These are phyloP conservation scores for Scolopax bukidnonensis DNA, from an alignment of 2,797 vertebrate genomes.

Conservation along the genomic window DNA sequence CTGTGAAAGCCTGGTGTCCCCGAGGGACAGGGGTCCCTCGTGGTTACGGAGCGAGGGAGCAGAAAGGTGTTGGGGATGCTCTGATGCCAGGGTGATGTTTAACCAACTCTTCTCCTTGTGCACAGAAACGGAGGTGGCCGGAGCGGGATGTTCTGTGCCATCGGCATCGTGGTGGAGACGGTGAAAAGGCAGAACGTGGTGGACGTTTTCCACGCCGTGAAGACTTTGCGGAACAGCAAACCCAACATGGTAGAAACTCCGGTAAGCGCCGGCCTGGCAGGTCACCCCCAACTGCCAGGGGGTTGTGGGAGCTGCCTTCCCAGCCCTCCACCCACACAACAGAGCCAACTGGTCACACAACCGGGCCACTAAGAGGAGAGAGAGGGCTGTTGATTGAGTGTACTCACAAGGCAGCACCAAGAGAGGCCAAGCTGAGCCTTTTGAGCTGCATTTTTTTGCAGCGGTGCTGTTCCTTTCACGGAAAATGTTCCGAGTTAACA, in stretches of 20 bases:
- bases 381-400: neutral
- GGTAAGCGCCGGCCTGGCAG: constrained; percentile 76
- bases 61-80: neutral
- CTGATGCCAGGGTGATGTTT: neutral
- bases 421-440: neutral
- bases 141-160: constrained; percentile 95
- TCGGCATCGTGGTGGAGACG: constrained; percentile 98
- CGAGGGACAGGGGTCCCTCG: accelerated
- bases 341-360: neutral
- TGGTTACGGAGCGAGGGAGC: neutral
- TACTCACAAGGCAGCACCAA: neutral
- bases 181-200: constrained; percentile 98
- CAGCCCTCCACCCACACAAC: neutral
- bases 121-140: constrained; percentile 93
- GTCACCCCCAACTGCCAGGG: neutral
- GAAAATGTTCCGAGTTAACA: neutral
- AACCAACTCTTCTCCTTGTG: neutral
- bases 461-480: neutral
- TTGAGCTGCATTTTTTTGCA: neutral
- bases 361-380: neutral
- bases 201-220: constrained; percentile 96
- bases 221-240: constrained; percentile 97
- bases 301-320: neutral
- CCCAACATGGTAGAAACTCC: constrained; percentile 99
- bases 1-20: neutral